Conservation (phyloP, 2,113 vertebrate genomes). For the Notechis scutatus region DNA sequence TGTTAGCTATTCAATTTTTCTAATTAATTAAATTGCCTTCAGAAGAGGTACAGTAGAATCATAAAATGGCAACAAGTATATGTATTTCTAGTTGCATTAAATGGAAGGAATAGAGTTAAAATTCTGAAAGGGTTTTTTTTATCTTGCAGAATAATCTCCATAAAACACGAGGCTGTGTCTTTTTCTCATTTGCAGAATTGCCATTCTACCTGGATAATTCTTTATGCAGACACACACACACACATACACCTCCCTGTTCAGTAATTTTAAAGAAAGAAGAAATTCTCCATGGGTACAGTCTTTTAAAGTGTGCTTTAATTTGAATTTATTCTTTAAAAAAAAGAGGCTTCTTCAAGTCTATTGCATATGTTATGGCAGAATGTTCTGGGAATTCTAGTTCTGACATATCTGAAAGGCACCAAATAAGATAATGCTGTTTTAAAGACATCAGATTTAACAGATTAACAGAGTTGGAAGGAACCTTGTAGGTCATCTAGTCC, state of each 20-base stretch:
- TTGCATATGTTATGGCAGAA: not conserved
- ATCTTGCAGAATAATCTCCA: slow-evolving; percentile 5
- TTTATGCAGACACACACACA: too few relatives aligned
- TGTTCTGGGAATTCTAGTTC: not conserved
- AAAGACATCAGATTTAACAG: not conserved
- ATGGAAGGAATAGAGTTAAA: slow-evolving; percentile 15
- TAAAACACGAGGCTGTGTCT: not conserved
- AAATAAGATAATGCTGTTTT: not conserved
- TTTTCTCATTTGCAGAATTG: not conserved
- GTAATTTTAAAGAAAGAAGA: not conserved
- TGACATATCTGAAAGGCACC: not conserved
- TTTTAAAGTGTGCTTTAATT: not conserved
- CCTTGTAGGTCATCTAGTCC: too few relatives aligned
- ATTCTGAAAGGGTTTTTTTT: slow-evolving; percentile 15
- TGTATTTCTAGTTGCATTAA: slow-evolving; percentile 20
- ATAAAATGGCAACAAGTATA: not conserved
- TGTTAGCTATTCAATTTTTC: not conserved
- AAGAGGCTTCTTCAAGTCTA: not conserved
- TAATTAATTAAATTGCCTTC: slow-evolving; percentile 16
- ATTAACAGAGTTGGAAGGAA: too few relatives aligned
- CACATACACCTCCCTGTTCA: not conserved
- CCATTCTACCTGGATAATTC: not conserved
- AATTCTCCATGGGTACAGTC: not conserved
- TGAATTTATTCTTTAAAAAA: not conserved
- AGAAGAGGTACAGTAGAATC: slow-evolving; percentile 1